A percentile compares a stretch with the other conserved stretches of the same genome.
These are phyloP conservation scores for Morus bassanus DNA, from an alignment of 2,797 vertebrate genomes.

Conservation along the genomic window DNA sequence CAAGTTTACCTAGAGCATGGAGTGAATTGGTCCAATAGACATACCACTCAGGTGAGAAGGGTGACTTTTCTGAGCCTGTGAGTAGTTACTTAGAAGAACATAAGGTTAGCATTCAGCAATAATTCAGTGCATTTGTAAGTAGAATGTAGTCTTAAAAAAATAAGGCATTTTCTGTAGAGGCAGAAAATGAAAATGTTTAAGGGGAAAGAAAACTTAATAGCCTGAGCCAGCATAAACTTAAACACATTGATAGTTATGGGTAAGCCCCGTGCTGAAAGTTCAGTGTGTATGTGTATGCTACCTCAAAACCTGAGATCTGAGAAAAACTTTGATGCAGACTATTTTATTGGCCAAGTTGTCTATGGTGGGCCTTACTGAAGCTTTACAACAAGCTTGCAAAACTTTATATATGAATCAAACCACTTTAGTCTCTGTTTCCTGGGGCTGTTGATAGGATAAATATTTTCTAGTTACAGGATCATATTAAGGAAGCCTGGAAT, in stretches of 20 bases:
- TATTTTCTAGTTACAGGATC: background rate
- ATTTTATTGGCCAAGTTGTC: background rate
- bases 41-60: background rate
- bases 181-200: background rate
- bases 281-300: background rate
- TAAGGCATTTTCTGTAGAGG: background rate
- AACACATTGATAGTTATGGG: background rate
- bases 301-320: background rate
- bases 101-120: background rate
- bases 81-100: background rate
- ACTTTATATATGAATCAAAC: background rate
- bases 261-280: background rate
- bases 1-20: background rate
- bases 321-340: background rate
- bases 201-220: background rate
- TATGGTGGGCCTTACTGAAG: background rate
- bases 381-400: background rate
- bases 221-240: background rate
- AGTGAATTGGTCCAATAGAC: background rate
- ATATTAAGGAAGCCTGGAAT: background rate
- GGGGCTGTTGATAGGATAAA: background rate
- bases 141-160: background rate
- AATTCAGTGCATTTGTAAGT: background rate
- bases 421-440: background rate
- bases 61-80: background rate